phyloP scores from a whole-genome alignment of 2,797 vertebrate genomes.

The Pachyuromys duprasi region DNA sequence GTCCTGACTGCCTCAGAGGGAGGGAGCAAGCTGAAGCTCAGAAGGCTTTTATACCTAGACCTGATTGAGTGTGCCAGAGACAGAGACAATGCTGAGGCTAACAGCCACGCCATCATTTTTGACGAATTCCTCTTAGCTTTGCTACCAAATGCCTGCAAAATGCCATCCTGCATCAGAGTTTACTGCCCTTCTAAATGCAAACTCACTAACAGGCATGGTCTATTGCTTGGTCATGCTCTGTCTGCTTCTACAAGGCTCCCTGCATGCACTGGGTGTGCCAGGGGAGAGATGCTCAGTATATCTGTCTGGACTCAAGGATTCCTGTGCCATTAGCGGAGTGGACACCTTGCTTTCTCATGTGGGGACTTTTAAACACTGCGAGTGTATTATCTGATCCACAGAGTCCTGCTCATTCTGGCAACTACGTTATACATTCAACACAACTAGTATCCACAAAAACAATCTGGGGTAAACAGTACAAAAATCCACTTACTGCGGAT shows the following conservation, averaged over 20 bases:
- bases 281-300: background rate
- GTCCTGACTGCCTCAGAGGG: background rate
- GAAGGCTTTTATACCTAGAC: background rate
- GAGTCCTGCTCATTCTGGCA: background rate
- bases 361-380: background rate
- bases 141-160: background rate
- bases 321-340: background rate
- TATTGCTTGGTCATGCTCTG: background rate
- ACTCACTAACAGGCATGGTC: background rate
- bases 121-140: background rate
- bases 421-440: background rate
- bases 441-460: background rate
- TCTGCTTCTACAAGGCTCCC: background rate
- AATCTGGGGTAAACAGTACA: background rate
- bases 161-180: background rate
- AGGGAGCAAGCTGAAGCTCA: background rate
- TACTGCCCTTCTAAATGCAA: constrained; percentile 4
- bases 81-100: background rate
- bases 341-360: background rate
- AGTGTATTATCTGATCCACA: background rate
- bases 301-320: background rate
- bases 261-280: background rate
- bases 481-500: background rate
- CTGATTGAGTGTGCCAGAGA: background rate
- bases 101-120: background rate